A percentile compares a stretch with the other conserved stretches of the same genome.
These are phyloP conservation scores for Hyposoter didymator DNA, from an alignment of 2,888 invertebrate species.

Conservation along the genomic window DNA sequence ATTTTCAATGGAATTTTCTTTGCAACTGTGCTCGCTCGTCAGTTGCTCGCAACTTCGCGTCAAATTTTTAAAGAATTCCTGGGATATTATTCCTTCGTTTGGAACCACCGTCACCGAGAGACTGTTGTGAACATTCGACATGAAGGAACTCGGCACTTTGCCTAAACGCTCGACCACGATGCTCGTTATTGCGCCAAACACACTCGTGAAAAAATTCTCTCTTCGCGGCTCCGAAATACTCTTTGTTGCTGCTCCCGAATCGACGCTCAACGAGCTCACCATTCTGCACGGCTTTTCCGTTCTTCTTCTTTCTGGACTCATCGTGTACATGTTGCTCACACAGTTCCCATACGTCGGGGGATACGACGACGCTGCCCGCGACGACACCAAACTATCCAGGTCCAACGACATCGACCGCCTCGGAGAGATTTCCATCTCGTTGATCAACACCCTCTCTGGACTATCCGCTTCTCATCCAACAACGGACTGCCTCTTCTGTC, in stretches of 20 bases:
- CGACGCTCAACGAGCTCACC: conserved; percentile 60
- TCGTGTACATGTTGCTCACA: conserved; percentile 33
- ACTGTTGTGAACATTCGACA: conserved; percentile 72
- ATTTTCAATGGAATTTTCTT: conserved; percentile 44
- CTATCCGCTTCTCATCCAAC: not conserved
- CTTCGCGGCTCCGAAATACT: conserved; percentile 64
- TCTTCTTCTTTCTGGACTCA: not conserved
- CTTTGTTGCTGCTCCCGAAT: conserved; percentile 23
- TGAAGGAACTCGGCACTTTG: conserved; percentile 72
- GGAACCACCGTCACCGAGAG: conserved; percentile 78
- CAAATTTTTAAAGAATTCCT: conserved; percentile 74
- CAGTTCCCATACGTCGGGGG: conserved; percentile 44
- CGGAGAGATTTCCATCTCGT: conserved; percentile 69
- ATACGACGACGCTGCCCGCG: conserved; percentile 50
- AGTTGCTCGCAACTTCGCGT: conserved; percentile 68
- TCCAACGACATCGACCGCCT: conserved; percentile 60
- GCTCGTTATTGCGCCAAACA: conserved; percentile 71
- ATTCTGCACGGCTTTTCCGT: conserved; percentile 12
- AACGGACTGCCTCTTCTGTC: conserved; percentile 65
- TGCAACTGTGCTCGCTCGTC: conserved; percentile 16
- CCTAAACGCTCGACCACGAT: conserved; percentile 71
- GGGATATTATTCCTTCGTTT: conserved; percentile 73
- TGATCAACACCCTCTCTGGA: conserved; percentile 54
- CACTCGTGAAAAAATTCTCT: conserved; percentile 71
- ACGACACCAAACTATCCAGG: conserved; percentile 56